phyloP scores from a whole-genome alignment of 2,888 invertebrate genomes.

The Lacanobia oleracea region DNA sequence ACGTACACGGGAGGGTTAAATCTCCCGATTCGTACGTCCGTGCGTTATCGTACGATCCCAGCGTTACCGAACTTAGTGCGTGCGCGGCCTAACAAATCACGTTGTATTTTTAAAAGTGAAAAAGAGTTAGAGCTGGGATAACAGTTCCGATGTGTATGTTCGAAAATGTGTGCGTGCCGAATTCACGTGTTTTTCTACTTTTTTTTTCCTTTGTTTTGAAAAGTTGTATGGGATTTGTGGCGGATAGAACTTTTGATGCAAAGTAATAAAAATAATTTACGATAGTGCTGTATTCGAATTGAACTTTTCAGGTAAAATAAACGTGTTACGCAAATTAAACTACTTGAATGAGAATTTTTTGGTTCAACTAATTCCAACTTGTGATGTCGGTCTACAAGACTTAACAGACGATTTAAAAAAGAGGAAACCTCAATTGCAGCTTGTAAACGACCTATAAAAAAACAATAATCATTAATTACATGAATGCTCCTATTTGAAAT shows the following conservation, averaged over 20 bases:
- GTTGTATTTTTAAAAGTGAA: slow-evolving; percentile 57
- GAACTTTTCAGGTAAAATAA: background rate
- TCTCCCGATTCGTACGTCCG: slow-evolving; percentile 47
- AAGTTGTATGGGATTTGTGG: slow-evolving; percentile 11
- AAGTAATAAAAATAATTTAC: slow-evolving; percentile 33
- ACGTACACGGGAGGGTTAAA: slow-evolving; percentile 68
- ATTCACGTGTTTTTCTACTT: background rate
- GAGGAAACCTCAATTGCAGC: slow-evolving; percentile 16
- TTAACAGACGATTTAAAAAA: background rate
- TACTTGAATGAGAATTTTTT: background rate
- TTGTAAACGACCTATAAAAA: slow-evolving; percentile 48
- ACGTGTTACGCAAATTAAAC: background rate
- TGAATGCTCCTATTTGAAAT: slow-evolving; percentile 45
- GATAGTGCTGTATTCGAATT: slow-evolving; percentile 4
- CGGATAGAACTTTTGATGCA: slow-evolving; percentile 4
- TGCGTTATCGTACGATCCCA: slow-evolving; percentile 44
- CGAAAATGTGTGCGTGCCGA: slow-evolving; percentile 36
- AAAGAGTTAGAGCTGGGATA: slow-evolving; percentile 47
- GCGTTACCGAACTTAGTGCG: slow-evolving; percentile 44
- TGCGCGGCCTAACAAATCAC: slow-evolving; percentile 58
- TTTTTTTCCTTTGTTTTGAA: slow-evolving; percentile 24
- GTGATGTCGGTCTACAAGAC: background rate
- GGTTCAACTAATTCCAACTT: background rate
- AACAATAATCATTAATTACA: slow-evolving; percentile 57
- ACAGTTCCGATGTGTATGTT: slow-evolving; percentile 33